Evolutionary conservation across 1,140 invertebrate species (phyloP), one percentile per base, ranked within the genome.

Genomic region (Hydropsyche tenuis): DNA sequence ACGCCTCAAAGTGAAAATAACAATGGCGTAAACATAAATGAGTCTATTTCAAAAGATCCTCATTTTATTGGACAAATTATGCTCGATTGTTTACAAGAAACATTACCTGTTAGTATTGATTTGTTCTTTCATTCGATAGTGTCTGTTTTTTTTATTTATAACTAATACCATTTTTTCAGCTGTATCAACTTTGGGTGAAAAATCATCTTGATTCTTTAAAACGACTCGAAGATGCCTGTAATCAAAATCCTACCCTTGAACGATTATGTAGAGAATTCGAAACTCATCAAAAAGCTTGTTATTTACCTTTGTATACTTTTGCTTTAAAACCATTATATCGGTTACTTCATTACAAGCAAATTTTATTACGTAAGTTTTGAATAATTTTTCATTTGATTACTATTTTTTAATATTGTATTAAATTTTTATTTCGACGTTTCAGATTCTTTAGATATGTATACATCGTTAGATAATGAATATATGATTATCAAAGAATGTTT

Each of bases 311-410:
- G 43, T 93, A 92, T 14, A 90, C 91, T 25, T 93, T 98, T 80
- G 86, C 97, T 23, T 85, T 98, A 65, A 95, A 96, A 80, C 96
- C 96, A 43, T 86, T 96, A 51, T 95, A 97, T 84, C 87, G 96
- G 69, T 83, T 97, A 53, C 85, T 96, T 30, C 95, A 97, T 82
- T 96, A 96, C 82, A 89, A 92, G 80, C 86, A 89, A 72, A 87
- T 97, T 77, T 86, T 97, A 62, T 90, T 94, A 82, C 88, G 95
- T 96, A 88, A 88, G 91, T 87, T 48, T 68, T 23, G 60, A 42
- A 42, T 64, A 16, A 37, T 37, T 63, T 7, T 63, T 63, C 5
- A 30, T 1, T 6, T 63, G 6, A 63, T 42, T 63, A n/a, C 9
- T 3, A 4, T 37, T 4, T 4, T 37, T 63, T 37, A 37, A 7